Evolutionary conservation across 2,113 vertebrate genomes (phyloP).

Genomic region (Chaetops frenatus): DNA sequence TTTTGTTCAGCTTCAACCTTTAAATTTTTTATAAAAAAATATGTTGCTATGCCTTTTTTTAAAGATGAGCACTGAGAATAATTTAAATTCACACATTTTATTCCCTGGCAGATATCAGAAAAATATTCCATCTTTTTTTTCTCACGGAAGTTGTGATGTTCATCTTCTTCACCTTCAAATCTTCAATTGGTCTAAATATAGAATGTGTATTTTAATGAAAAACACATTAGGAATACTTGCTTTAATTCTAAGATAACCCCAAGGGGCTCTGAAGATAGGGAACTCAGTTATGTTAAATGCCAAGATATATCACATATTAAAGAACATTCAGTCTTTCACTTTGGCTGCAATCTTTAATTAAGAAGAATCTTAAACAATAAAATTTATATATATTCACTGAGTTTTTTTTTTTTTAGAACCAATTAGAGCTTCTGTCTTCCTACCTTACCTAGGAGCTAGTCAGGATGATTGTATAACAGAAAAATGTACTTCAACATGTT

Average conservation of each 20-base stretch:
- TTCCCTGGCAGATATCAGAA: not conserved
- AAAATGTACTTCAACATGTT: not conserved
- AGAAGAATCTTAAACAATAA: not conserved
- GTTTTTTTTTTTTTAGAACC: not conserved
- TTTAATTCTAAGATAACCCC: not conserved
- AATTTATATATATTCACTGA: not conserved
- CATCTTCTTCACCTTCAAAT: not conserved
- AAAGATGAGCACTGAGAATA: not conserved
- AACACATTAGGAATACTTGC: not conserved
- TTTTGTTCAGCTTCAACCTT: not conserved
- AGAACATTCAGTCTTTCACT: not conserved
- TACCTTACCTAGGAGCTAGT: not conserved
- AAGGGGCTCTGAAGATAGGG: not conserved
- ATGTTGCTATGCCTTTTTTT: not conserved
- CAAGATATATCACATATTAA: not conserved
- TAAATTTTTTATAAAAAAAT: not conserved
- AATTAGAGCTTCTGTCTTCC: not conserved
- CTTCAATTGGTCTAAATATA: not conserved
- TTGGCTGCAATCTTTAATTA: not conserved
- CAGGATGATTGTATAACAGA: not conserved
- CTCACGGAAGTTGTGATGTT: not conserved
- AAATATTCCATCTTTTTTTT: not conserved
- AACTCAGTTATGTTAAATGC: not conserved
- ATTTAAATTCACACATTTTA: not conserved
- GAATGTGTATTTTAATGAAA: not conserved